Percentiles rank a stretch among this genome's conserved stretches.
These are phyloP conservation scores for Sciaenops ocellatus DNA, from an alignment of 2,797 vertebrate genomes.

Conservation along the genomic window DNA sequence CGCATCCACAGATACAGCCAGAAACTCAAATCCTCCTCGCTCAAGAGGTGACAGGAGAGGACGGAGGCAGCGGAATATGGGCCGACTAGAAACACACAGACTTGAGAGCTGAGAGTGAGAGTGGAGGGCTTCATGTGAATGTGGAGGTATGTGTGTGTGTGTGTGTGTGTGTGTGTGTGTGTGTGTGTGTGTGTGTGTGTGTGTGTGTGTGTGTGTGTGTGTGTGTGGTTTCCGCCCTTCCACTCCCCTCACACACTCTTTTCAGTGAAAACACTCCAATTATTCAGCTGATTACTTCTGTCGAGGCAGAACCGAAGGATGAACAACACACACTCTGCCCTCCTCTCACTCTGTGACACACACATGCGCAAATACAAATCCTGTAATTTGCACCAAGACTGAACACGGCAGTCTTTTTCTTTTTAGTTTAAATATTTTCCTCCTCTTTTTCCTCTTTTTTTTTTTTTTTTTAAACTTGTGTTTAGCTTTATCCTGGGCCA, in stretches of 20 bases:
- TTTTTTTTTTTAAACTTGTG: slow-evolving; percentile 62
- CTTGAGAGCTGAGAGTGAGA: slow-evolving; percentile 48
- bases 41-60: slow-evolving; percentile 97
- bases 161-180: slow-evolving; percentile 26
- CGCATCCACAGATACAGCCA: slow-evolving; percentile 93
- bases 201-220: slow-evolving; percentile 5
- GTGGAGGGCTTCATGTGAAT: slow-evolving; percentile 39
- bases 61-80: slow-evolving; percentile 63
- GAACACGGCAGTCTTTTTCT: slow-evolving; percentile 63
- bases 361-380: slow-evolving; percentile 53
- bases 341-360: slow-evolving; percentile 42
- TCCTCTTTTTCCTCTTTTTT: slow-evolving; percentile 30
- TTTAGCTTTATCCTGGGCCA: slow-evolving; percentile 66
- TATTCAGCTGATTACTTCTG: slow-evolving; percentile 40
- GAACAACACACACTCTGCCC: slow-evolving; percentile 52
- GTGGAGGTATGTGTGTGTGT: slow-evolving; percentile 24
- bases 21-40: slow-evolving; percentile 92
- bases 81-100: slow-evolving; percentile 46
- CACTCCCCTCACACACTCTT: slow-evolving; percentile 48
- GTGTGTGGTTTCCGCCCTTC: slow-evolving; percentile 52
- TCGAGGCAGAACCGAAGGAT: slow-evolving; percentile 47
- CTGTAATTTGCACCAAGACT: slow-evolving; percentile 78
- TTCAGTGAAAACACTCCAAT: slow-evolving; percentile 67
- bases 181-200: slow-evolving; percentile 18
- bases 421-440: slow-evolving; percentile 46